phyloP scores from a whole-genome alignment of 2,888 invertebrate genomes.

The Nasonovia ribisnigri region DNA sequence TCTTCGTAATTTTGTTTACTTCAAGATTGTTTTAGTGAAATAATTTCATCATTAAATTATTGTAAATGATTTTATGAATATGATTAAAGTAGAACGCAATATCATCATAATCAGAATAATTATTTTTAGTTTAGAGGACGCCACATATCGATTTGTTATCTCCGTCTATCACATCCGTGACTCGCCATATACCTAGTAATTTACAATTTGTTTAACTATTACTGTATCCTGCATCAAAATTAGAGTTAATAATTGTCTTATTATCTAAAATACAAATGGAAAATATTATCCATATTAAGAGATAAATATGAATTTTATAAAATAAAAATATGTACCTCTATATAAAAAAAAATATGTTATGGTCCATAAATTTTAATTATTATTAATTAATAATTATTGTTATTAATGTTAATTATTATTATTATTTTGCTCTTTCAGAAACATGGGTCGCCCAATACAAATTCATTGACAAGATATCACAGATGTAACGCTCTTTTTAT shows the following conservation, averaged over 20 bases:
- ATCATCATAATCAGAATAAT: not conserved
- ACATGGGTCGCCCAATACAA: slow-evolving; percentile 37
- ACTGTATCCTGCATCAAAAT: not conserved
- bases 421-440: slow-evolving; percentile 43
- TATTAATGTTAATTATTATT: too few species aligned
- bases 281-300: not conserved
- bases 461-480: not conserved
- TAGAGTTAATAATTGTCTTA: not conserved
- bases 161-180: not conserved
- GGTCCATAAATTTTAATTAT: too few species aligned
- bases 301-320: not conserved
- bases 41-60: not conserved
- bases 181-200: not conserved
- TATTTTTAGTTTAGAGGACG: not conserved
- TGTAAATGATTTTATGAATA: not conserved
- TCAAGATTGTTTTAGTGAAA: not conserved
- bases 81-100: not conserved
- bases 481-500: slow-evolving; percentile 47
- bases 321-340: not conserved
- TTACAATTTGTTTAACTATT: not conserved
- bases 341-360: not conserved
- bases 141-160: not conserved
- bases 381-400: not conserved
- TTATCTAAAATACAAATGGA: not conserved
- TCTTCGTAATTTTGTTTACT: slow-evolving; percentile 13